phyloP scores from a whole-genome alignment of 2,888 invertebrate species.

The Abrostola tripartita region DNA sequence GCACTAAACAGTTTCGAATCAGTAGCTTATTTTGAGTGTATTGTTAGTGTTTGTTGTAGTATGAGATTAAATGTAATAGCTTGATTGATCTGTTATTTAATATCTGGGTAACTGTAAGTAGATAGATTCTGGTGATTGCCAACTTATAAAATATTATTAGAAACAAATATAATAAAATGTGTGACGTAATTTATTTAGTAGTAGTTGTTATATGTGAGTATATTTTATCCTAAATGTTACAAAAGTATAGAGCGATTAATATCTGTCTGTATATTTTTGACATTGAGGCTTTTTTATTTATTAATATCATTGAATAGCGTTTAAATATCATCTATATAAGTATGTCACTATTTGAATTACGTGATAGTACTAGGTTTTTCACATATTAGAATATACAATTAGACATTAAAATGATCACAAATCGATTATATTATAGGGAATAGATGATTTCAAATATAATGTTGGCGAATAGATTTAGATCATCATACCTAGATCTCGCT shows the following conservation, averaged over 20 bases:
- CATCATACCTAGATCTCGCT: slow-evolving; percentile 37
- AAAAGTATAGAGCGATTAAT: slow-evolving; percentile 12
- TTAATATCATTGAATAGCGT: slow-evolving; percentile 1
- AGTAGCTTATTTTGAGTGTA: neutral
- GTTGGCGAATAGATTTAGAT: slow-evolving; percentile 35
- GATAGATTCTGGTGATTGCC: too few relatives aligned
- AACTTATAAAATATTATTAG: too few relatives aligned
- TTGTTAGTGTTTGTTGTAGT: neutral
- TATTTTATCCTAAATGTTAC: slow-evolving; percentile 5
- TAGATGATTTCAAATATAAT: slow-evolving; percentile 7
- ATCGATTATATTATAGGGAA: slow-evolving; percentile 8
- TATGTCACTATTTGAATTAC: neutral
- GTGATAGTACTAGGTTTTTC: slow-evolving; percentile 1
- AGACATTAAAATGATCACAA: slow-evolving; percentile 7
- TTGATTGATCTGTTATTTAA: too few relatives aligned
- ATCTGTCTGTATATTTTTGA: slow-evolving; percentile 27
- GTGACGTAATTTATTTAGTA: neutral
- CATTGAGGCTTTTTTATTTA: neutral
- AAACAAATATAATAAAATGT: neutral
- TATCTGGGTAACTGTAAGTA: too few relatives aligned
- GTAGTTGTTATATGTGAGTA: slow-evolving; percentile 11
- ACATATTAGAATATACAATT: slow-evolving; percentile 12
- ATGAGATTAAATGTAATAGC: neutral
- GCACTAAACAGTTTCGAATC: neutral
- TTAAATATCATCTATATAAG: neutral